phyloP scores from a whole-genome alignment of 2,797 vertebrate species.

The Ciconia nigra region DNA sequence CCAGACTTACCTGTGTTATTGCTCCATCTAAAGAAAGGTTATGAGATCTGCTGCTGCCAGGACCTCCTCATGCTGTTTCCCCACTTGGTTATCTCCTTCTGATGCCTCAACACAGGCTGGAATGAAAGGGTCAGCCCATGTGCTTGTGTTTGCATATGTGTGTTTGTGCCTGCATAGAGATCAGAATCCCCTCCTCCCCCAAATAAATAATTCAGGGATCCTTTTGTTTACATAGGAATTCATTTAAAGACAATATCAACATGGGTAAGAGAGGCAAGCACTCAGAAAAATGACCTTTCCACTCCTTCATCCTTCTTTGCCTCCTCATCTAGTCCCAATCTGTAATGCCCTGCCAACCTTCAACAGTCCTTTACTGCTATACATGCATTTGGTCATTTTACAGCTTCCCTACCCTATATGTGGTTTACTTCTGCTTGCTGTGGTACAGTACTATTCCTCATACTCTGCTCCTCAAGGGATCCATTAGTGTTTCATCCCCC shows the following conservation, averaged over 20 bases:
- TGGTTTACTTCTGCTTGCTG: neutral
- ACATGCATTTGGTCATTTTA: neutral
- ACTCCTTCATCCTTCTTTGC: neutral
- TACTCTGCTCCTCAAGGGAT: neutral
- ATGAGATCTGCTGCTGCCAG: neutral
- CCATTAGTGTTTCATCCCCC: neutral
- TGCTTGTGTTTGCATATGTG: neutral
- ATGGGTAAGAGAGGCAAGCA: neutral
- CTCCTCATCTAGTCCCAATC: neutral
- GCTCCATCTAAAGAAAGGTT: neutral
- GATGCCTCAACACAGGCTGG: neutral
- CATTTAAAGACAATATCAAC: neutral
- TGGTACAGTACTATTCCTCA: neutral
- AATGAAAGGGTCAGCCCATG: neutral
- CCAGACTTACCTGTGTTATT: neutral
- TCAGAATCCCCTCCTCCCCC: fast-evolving
- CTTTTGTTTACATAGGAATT: neutral
- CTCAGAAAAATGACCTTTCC: neutral
- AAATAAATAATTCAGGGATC: neutral
- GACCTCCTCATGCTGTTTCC: neutral
- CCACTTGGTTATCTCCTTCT: neutral
- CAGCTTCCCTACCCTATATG: neutral
- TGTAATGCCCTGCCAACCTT: neutral
- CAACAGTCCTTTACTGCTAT: neutral
- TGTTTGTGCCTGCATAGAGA: neutral